Percentiles rank a stretch among this genome's conserved stretches.
These are phyloP conservation scores for Solenopsis fugax DNA, from an alignment of 1,140 invertebrate species.

Conservation along the genomic window DNA sequence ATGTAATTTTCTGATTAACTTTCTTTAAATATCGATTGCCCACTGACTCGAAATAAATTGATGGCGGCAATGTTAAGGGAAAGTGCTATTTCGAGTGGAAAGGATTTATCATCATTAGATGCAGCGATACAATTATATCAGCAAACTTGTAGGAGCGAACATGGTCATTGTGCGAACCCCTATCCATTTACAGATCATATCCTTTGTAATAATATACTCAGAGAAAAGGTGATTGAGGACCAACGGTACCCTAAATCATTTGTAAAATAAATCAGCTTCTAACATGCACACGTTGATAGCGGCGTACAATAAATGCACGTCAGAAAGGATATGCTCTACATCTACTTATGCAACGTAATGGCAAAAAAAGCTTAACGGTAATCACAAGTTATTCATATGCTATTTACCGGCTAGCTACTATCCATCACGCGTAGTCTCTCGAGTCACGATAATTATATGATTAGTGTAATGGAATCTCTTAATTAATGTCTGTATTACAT, in stretches of 20 bases:
- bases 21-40: not conserved
- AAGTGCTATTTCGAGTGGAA: not conserved
- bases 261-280: conserved; percentile 40
- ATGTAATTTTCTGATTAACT: not conserved
- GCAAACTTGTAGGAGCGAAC: conserved; percentile 9
- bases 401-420: not conserved
- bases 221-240: conserved; percentile 7
- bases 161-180: not conserved
- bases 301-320: not conserved
- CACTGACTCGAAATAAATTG: not conserved
- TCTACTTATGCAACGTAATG: conserved; percentile 20
- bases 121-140: conserved; percentile 13
- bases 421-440: conserved; percentile 9
- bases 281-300: not conserved
- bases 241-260: conserved; percentile 5
- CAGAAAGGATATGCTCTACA: not conserved
- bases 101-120: conserved; percentile 42
- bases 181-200: conserved; percentile 11
- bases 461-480: conserved; percentile 36
- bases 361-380: conserved; percentile 21
- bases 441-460: not conserved
- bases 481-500: not conserved
- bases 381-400: conserved; percentile 20
- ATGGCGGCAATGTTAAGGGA: not conserved
- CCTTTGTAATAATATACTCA: not conserved